Conservation (phyloP, 2,888 invertebrate species). For the Magallana nippona region DNA sequence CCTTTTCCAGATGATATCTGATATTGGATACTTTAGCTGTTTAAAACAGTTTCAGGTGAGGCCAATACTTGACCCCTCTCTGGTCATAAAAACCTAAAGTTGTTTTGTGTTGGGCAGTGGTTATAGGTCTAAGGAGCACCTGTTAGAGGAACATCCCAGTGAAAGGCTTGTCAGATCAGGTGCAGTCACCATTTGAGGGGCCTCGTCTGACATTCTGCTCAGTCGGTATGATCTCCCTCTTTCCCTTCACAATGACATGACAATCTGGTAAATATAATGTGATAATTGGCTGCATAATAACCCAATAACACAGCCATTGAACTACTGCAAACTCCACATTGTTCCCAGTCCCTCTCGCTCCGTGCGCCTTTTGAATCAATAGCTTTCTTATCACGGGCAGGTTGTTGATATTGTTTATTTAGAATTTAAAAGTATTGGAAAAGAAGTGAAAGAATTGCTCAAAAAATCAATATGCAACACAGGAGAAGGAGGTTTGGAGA, state of each 20-base stretch:
- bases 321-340: conserved; percentile 19
- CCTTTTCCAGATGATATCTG: no score
- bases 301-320: conserved; percentile 23
- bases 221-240: neutral
- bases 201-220: neutral
- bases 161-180: neutral
- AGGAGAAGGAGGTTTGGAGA: neutral
- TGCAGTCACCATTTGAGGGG: neutral
- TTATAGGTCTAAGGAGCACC: no score
- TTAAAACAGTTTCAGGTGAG: neutral
- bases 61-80: neutral
- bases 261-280: conserved; percentile 31
- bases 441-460: conserved; percentile 26
- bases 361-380: neutral
- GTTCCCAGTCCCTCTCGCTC: neutral
- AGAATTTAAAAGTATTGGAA: conserved; percentile 33
- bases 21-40: no score
- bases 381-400: conserved; percentile 19
- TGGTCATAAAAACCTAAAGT: neutral
- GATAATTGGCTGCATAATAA: conserved; percentile 26
- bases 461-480: conserved; percentile 25
- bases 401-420: conserved; percentile 35
- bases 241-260: conserved; percentile 2
- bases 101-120: neutral
- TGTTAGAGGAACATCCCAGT: no score